Base-by-base conservation (phyloP, 2,888 invertebrate species). In the Tipula lateralis region DNA sequence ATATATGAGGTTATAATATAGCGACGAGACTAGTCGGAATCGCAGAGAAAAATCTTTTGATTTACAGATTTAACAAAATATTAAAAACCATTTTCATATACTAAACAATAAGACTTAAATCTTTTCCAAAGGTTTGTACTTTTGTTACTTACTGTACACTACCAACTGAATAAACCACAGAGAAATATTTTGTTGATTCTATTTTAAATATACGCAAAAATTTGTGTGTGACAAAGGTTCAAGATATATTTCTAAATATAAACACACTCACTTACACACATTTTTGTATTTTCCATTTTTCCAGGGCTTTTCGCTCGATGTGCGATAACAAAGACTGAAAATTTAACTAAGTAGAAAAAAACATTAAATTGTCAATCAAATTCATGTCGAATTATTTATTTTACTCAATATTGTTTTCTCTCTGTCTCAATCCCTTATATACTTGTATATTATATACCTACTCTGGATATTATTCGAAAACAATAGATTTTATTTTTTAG, bases 301-400 rank as follows among this genome's bases (percentile, higher is more conserved):
- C 9, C 66, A 3, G 24, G 24, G 66, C 19, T 66, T 66, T 66
- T 24, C 9, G 24, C 66, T n/a, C 66, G 24, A 2, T 9, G 9
- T 66, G 66, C 66, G 24, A 24, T 24, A 66, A 66, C 66, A 66
- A 66, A 66, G 24, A 19, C 66, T 66, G 4, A 66, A 44, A 66
- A 24, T 24, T 66, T 24, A 24, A 24, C 24, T 24, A 66, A 66
- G 66, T 66, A 6, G 24, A 66, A 50, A 50, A 50, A 66, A 66
- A 66, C 66, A 66, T 66, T 66, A 66, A 66, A 66, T 66, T 66
- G 66, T 66, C 66, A 66, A 66, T 66, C 66, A 66, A 66, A 12
- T 66, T 66, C 66, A 66, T 9, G 66, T 66, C 66, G 66, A 66
- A 66, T 24, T 66, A 66, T 24, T 66, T 66, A 66, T 66, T 66